Conservation (phyloP, 1,140 invertebrate genomes). For the Physella acuta region DNA sequence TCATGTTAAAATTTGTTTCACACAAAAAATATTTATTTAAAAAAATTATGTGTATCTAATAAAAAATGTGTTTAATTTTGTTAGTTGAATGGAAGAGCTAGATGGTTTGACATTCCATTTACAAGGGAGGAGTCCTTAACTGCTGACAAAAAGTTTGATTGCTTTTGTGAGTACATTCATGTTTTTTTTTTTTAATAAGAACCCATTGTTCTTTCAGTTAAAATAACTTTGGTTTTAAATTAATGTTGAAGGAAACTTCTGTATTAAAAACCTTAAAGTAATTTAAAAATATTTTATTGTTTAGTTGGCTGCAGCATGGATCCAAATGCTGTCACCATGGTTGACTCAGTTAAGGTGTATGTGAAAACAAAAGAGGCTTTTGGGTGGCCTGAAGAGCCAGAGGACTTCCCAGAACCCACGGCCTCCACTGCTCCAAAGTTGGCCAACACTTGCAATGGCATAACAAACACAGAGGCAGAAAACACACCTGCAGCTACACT, state of each 20-base stretch:
- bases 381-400: conserved; percentile 94
- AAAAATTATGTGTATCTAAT: no score
- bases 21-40: no score
- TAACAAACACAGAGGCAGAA: conserved; percentile 29
- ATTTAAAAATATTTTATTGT: conserved; percentile 21
- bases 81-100: conserved; percentile 65
- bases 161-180: conserved; percentile 66
- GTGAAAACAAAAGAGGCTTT: conserved; percentile 94
- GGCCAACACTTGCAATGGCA: conserved; percentile 30
- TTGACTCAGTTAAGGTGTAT: conserved; percentile 90
- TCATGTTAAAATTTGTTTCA: no score
- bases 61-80: no score
- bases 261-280: no score
- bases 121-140: conserved; percentile 90
- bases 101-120: conserved; percentile 95
- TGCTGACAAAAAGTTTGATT: conserved; percentile 86
- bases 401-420: conserved; percentile 72
- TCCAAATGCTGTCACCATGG: conserved; percentile 83
- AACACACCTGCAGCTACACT: conserved; percentile 35
- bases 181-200: neutral
- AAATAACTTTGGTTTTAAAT: neutral
- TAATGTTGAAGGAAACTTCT: no score
- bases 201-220: neutral
- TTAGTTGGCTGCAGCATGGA: conserved; percentile 80
- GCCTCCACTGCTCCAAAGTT: conserved; percentile 31